phyloP scores from a whole-genome alignment of 2,113 vertebrate species.

The Oryzias curvinotus region DNA sequence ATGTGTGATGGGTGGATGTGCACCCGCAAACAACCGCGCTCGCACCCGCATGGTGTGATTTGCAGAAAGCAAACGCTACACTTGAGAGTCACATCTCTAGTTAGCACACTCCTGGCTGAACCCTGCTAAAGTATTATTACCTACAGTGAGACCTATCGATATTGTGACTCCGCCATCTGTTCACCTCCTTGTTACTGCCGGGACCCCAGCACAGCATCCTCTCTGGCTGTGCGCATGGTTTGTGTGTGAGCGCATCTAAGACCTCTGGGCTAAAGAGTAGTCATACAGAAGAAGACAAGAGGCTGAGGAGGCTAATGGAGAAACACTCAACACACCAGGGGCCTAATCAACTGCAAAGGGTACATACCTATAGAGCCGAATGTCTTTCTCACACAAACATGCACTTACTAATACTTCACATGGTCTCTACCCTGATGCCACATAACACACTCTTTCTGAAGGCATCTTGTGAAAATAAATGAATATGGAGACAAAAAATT shows the following conservation, averaged over 20 bases:
- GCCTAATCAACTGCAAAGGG: conserved; percentile 69
- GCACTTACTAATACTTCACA: conserved; percentile 43
- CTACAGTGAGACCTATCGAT: conserved; percentile 68
- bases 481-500: conserved; percentile 5
- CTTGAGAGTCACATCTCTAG: conserved; percentile 70
- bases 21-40: conserved; percentile 34
- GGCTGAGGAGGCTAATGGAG: conserved; percentile 67
- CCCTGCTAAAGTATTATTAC: conserved; percentile 68
- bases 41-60: conserved; percentile 53
- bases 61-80: conserved; percentile 72
- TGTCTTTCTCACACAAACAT: conserved; percentile 46
- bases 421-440: conserved; percentile 14
- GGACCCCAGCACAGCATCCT: conserved; percentile 47
- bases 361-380: conserved; percentile 51
- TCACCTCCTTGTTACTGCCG: conserved; percentile 71
- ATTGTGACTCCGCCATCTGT: conserved; percentile 72
- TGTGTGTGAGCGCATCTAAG: conserved; percentile 24
- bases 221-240: conserved; percentile 54
- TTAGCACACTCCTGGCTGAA: conserved; percentile 65
- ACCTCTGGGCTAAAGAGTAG: conserved; percentile 60
- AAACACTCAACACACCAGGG: conserved; percentile 66
- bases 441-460: conserved; percentile 19
- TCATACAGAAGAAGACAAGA: conserved; percentile 57
- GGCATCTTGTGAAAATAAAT: conserved; percentile 12
- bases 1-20: conserved; percentile 51